Evolutionary conservation across 2,888 invertebrate genomes (phyloP).

Genomic region (Balanococcus diminutus): DNA sequence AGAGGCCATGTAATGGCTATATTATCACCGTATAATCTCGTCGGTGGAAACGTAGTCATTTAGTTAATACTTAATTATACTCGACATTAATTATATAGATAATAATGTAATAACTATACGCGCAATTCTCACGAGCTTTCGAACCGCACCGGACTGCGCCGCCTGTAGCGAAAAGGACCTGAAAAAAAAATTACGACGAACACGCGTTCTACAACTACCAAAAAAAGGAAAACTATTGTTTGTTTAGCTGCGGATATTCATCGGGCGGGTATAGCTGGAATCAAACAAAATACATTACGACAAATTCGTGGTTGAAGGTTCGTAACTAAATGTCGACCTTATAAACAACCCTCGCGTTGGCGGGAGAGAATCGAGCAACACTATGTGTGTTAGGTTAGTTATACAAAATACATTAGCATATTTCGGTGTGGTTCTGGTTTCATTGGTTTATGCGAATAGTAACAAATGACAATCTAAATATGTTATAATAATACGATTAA

Average conservation of each 20-base stretch:
- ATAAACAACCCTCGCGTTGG: neutral
- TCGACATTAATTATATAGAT: constrained; percentile 8
- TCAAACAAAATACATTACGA: neutral
- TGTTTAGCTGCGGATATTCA: neutral
- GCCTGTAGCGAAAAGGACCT: neutral
- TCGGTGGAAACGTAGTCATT: constrained; percentile 29
- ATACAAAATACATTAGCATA: constrained; percentile 5
- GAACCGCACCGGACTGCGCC: neutral
- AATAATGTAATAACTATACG: constrained; percentile 27
- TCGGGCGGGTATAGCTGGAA: too few relatives aligned
- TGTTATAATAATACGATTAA: neutral
- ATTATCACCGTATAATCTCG: constrained; percentile 22
- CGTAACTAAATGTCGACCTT: neutral
- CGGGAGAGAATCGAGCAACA: neutral
- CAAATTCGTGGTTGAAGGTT: constrained; percentile 5
- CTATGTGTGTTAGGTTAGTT: neutral
- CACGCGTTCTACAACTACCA: neutral
- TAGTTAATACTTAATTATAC: constrained; percentile 27
- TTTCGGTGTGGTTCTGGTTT: neutral
- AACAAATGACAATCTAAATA: constrained; percentile 1
- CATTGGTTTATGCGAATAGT: neutral
- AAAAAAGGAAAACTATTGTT: neutral
- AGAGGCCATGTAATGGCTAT: constrained; percentile 12
- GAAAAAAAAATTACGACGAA: neutral
- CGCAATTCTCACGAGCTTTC: constrained; percentile 3